Evolutionary conservation across 2,113 vertebrate species (phyloP).

Genomic region (Syngnathoides biaculeatus): DNA sequence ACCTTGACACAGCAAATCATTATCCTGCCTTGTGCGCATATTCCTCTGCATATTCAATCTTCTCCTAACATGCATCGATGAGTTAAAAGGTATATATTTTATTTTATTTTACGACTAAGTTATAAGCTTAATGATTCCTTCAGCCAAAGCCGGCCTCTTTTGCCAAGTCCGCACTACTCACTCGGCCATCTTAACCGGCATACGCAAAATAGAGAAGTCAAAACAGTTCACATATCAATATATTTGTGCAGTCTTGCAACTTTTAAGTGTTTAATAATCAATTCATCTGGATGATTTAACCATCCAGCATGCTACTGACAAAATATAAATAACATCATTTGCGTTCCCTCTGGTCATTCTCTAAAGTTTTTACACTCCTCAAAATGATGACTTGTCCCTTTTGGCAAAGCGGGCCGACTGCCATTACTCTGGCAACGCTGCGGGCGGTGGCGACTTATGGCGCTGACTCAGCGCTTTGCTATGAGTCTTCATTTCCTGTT

Average conservation of each 20-base stretch:
- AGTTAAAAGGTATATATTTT: constrained; percentile 34
- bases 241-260: not conserved
- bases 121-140: constrained; percentile 45
- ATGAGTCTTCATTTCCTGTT: constrained; percentile 70
- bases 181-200: not conserved
- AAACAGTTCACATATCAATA: not conserved
- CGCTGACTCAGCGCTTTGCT: constrained; percentile 70
- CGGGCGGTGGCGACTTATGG: constrained; percentile 59
- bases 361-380: constrained; percentile 20
- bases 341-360: constrained; percentile 6
- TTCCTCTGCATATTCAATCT: not conserved
- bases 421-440: constrained; percentile 55
- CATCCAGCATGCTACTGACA: not conserved
- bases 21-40: not conserved
- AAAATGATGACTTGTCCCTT: constrained; percentile 46
- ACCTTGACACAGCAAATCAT: not conserved
- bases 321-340: not conserved
- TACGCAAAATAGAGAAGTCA: not conserved
- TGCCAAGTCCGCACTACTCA: constrained; percentile 7
- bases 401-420: constrained; percentile 50
- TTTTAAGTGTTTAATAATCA: not conserved
- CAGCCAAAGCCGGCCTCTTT: constrained; percentile 19
- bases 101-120: constrained; percentile 21
- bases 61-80: not conserved
- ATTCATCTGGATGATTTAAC: not conserved